Conservation (phyloP, 2,888 invertebrate species). For the Didymodactylos carnosus region DNA sequence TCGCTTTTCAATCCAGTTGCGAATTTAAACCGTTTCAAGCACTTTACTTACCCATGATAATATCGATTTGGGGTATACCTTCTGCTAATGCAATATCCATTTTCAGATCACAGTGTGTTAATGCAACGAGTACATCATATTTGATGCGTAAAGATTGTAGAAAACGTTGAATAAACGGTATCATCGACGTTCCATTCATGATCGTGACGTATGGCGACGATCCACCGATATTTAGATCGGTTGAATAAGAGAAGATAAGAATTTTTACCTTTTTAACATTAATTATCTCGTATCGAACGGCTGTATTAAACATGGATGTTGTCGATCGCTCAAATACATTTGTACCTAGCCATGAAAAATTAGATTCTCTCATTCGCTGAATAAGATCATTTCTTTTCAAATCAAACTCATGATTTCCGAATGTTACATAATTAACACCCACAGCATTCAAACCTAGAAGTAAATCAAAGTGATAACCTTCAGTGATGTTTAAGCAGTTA, state of each 20-base stretch:
- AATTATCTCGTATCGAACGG: neutral
- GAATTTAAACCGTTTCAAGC: too few relatives aligned
- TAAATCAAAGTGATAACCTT: too few relatives aligned
- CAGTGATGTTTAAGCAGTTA: too few relatives aligned
- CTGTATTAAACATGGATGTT: neutral
- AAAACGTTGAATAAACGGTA: neutral
- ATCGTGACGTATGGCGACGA: neutral
- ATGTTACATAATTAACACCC: neutral
- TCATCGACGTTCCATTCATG: neutral
- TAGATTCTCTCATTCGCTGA: neutral
- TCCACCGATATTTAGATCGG: neutral
- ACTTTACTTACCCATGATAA: too few relatives aligned
- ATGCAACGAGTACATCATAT: neutral
- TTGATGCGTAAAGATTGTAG: neutral
- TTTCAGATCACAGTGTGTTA: neutral
- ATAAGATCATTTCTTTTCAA: neutral
- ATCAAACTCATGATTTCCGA: neutral
- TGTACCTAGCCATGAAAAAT: neutral
- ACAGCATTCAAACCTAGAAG: neutral
- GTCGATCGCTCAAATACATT: neutral
- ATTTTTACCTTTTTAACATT: neutral
- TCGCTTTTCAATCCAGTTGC: too few relatives aligned
- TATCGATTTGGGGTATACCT: neutral
- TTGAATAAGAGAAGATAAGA: too few relatives aligned
- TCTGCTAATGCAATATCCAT: neutral